A percentile compares a stretch with the other conserved stretches of the same genome.
Conservation (phyloP, 2,113 vertebrate species). For the Pteruthius melanotis region DNA sequence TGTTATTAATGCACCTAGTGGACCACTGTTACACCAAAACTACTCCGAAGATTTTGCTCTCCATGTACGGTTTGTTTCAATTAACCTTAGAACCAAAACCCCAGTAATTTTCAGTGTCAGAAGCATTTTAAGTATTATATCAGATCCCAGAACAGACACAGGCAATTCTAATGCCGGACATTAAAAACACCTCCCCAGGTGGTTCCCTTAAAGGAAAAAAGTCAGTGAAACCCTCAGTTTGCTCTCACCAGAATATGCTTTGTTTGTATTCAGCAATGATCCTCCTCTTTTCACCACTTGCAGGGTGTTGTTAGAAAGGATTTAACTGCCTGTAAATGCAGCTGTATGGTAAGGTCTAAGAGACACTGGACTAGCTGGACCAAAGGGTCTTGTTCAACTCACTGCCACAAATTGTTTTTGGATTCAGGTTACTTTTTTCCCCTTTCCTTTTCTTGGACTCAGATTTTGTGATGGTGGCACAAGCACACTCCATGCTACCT, state of each 20-base stretch:
- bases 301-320: background rate
- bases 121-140: background rate
- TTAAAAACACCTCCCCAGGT: background rate
- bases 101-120: background rate
- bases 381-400: background rate
- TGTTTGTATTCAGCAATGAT: background rate
- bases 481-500: background rate
- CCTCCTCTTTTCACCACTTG: background rate
- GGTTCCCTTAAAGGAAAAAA: background rate
- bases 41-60: background rate
- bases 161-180: background rate
- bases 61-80: background rate
- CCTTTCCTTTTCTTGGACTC: background rate
- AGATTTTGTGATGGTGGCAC: background rate
- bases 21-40: background rate
- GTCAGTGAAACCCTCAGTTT: background rate
- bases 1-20: background rate
- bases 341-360: background rate
- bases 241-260: background rate
- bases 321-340: background rate
- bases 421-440: background rate
- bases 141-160: background rate
- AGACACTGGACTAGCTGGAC: background rate
- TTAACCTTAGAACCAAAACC: background rate
- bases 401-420: accelerated